Conservation (phyloP, 2,113 vertebrate genomes). For the cattle (Bos taurus) region ARS-UCD2.0 NC_037337.1:77456501-77457000, state of each 20-base stretch:
- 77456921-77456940: neutral
- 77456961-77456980: neutral
- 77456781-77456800: slow-evolving; percentile 34
- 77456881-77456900: neutral
- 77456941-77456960: neutral
- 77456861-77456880: neutral
- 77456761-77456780: slow-evolving; percentile 9
- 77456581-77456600: neutral
- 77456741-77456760: neutral
- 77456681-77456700: neutral
- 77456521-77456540: slow-evolving; percentile 20
- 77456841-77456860: neutral
- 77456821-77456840: slow-evolving; percentile 22
- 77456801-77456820: neutral
- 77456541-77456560: slow-evolving; percentile 8
- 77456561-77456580: slow-evolving; percentile 45
- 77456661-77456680: neutral
- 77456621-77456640: slow-evolving; percentile 32
- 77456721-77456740: slow-evolving; percentile 33
- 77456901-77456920: slow-evolving; percentile 14
- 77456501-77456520: neutral
- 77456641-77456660: neutral
- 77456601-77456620: neutral
- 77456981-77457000: slow-evolving; percentile 16
- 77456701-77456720: neutral